Evolutionary conservation across 2,888 invertebrate species (phyloP), one percentile per base, ranked within the genome.

Genomic region (Zonitis immaculata): DNA sequence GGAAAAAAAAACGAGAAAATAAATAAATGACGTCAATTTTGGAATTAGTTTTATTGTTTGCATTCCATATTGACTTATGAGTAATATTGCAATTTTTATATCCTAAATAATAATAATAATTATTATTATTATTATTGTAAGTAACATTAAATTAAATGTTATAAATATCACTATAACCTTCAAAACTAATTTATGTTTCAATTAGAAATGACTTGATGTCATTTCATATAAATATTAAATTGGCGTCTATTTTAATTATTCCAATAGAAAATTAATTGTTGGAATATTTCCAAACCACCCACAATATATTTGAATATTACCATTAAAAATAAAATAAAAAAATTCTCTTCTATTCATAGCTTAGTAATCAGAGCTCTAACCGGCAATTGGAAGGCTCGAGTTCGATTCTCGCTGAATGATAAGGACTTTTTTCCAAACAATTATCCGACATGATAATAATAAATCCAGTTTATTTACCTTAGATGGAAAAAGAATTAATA

Each of bases 161-260:
- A 65, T 61, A 63, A 66, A 65, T 66, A 66, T 64, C 63, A 64
- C 57, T 64, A 55, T 63, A 66, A 65, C 70, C 69, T 71, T 69
- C 67, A 61, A 63, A 66, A 67, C 66, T 69, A 71, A 71, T 70
- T 70, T 70, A 66, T 64, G 65, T 66, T 63, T 67, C 69, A 71
- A 71, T 70, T 69, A 71, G 64, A 64, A 63, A 64, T 66, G 58
- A 62, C 63, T 61, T 68, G 66, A 68, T 66, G 65, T 66, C 65
- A 63, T 68, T 68, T 35, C 66, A 67, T 67, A 66, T 66, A n/a
- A 69, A 69, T 66, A 68, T 59, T 54, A 66, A 64, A 64, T 66
- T 69, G 67, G 65, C 70, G 68, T 69, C 68, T 8, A 35, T 35
- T 35, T 35, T 35, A 35, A 35, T 35, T 35, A 44, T 26, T 26